Percentiles rank a stretch among this genome's conserved stretches.
These are phyloP conservation scores for Toxotes chatareus DNA, from an alignment of 2,113 vertebrate species.

Conservation along the genomic window DNA sequence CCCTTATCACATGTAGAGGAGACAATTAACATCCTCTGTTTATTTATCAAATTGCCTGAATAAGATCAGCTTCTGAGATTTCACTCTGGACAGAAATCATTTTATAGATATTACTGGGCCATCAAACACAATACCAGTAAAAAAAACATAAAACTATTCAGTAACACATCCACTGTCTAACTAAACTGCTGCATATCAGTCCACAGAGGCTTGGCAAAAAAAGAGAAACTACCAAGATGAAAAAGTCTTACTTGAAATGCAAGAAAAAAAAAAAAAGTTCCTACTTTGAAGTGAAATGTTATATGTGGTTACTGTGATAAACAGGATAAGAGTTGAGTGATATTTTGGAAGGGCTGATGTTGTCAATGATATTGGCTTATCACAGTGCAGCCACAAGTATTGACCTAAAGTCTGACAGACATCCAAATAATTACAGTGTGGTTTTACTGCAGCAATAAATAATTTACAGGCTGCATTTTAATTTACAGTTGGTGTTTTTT, in stretches of 20 bases:
- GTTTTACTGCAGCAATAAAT: not conserved
- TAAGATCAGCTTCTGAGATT: conserved; percentile 14
- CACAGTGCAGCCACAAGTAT: not conserved
- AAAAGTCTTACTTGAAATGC: conserved; percentile 44
- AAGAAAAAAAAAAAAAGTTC: conserved; percentile 27
- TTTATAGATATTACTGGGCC: not conserved
- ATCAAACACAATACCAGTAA: not conserved
- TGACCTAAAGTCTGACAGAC: not conserved
- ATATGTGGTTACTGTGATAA: not conserved
- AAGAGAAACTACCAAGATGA: conserved; percentile 16
- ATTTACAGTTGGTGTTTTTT: not conserved
- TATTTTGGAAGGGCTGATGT: not conserved
- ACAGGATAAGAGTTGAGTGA: not conserved
- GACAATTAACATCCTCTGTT: not conserved
- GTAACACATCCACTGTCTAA: not conserved
- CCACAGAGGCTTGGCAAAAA: not conserved
- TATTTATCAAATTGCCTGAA: conserved; percentile 42
- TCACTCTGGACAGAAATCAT: not conserved
- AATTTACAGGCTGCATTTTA: not conserved
- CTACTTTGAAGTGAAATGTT: conserved; percentile 31
- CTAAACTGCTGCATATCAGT: conserved; percentile 10
- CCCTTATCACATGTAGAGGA: not conserved
- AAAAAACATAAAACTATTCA: not conserved
- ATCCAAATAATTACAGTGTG: not conserved
- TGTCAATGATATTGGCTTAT: not conserved